Evolutionary conservation across 1,140 invertebrate genomes (phyloP), one percentile per base, ranked within the genome.

Genomic region (Magallana gigas): DNA sequence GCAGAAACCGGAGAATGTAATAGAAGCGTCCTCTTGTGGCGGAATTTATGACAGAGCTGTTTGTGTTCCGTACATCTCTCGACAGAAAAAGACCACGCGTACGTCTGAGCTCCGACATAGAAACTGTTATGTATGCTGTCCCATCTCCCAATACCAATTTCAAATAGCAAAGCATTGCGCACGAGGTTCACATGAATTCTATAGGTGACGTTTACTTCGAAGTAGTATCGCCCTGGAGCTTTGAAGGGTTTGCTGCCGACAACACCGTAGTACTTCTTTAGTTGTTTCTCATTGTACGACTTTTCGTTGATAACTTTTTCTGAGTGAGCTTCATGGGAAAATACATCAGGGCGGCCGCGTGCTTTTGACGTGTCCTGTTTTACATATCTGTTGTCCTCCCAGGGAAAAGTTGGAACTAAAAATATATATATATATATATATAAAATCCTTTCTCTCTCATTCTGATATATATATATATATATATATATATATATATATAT

Each of bases 41-140:
- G 90, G 12, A 90, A 90, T 56, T 90, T 90, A 64, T 90, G 90
- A 58, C 90, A 90, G 56, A 90, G 88, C 84, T 90, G 90, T 80
- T 90, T 90, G 64, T 90, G 90, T 8, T 90, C 90, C 57, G 87
- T 88, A 48, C 90, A 90, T 16, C 90, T 71, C 58, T 90, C 90
- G 2, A 85, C 90, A 23, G 90, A 90, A 56, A 90, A 90, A 36
- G 90, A 90, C 90, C 90, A 90, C 1, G 90, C 90, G 64, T 83
- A 90, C n/a, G 64, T 58, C 80, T 90, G 90, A 18, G 88, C 88
- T 1, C 90, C 90, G 18, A 90, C 90, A 60, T 90, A 90, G 85
- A 90, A 90, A 58, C 90, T 90, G 59, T 80, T 89, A 57, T 89
- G 90, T 12, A 89, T 88, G 36, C 84, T 83, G 56, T 90, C 90